These are phyloP conservation scores for Erebia aethiops DNA, from an alignment of 2,888 invertebrate species.

Conservation along the genomic window DNA sequence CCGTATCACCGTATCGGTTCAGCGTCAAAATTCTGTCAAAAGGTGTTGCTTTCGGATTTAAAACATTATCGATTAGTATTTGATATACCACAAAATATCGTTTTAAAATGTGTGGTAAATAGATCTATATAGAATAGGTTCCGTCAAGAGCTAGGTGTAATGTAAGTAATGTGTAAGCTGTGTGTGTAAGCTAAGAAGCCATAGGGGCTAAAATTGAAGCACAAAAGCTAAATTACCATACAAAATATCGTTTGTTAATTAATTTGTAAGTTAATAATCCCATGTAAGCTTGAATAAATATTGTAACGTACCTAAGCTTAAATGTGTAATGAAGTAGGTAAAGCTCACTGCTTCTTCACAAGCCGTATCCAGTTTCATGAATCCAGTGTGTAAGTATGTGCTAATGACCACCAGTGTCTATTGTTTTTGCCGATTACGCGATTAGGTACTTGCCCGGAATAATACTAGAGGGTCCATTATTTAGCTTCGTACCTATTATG, in stretches of 20 bases:
- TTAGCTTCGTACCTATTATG: conserved; percentile 43
- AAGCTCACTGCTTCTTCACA: background rate
- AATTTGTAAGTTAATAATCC: conserved; percentile 1
- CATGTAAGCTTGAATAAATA: conserved; percentile 3
- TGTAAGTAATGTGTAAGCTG: no score
- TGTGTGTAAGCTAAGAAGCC: background rate
- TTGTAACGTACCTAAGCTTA: background rate
- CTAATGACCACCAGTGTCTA: conserved; percentile 62
- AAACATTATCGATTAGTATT: no score
- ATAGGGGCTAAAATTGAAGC: background rate
- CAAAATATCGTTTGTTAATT: background rate
- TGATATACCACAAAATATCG: no score
- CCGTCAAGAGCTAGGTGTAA: no score
- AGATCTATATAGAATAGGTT: no score
- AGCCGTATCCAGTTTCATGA: conserved; percentile 49
- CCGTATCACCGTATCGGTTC: no score
- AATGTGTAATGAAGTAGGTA: background rate
- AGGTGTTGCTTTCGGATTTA: no score
- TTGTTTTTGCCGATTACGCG: conserved; percentile 75
- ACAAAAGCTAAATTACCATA: no score
- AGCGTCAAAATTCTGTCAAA: no score
- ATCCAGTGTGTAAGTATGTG: conserved; percentile 45
- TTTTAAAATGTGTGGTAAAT: no score
- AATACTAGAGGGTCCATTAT: conserved; percentile 57
- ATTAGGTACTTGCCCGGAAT: conserved; percentile 72